These are phyloP conservation scores for Pristionchus pacificus DNA, from an alignment of 1,140 invertebrate genomes.

Conservation along the genomic window DNA sequence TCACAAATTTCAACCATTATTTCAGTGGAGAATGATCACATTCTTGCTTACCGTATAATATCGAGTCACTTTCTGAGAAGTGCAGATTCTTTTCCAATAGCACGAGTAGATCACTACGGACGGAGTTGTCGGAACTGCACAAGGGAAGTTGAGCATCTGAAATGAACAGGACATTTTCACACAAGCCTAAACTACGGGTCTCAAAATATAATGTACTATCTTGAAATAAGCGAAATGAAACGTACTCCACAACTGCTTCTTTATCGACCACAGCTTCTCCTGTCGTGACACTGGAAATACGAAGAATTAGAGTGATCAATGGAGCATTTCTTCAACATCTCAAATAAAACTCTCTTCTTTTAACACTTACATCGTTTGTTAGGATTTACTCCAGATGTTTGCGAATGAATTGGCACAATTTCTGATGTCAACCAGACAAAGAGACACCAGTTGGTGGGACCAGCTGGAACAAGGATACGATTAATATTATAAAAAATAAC, in stretches of 20 bases:
- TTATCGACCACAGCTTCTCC: background rate
- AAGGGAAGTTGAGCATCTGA: conserved; percentile 19
- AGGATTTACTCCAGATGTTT: conserved; percentile 4
- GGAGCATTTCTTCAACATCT: background rate
- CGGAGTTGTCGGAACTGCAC: conserved; percentile 14
- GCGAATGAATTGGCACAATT: conserved; percentile 22
- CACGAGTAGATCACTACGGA: background rate
- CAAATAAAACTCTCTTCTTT: background rate
- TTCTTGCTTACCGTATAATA: conserved; percentile 10
- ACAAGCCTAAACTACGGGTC: background rate
- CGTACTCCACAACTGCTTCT: background rate
- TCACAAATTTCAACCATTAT: no score
- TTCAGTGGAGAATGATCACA: no score
- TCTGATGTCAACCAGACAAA: conserved; percentile 32
- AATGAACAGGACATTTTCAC: conserved; percentile 1
- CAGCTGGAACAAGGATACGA: no score
- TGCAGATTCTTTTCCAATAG: conserved; percentile 16
- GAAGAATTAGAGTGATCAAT: background rate
- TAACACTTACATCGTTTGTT: conserved; percentile 4
- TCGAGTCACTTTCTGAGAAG: conserved; percentile 16
- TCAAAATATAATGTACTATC: no score
- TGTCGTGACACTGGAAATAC: background rate
- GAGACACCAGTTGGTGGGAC: conserved; percentile 21
- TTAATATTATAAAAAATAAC: no score
- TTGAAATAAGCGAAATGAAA: no score